A percentile compares a stretch with the other conserved stretches of the same genome.
Conservation (phyloP, 2,888 invertebrate genomes). For the Acanthosepion esculentum region DNA sequence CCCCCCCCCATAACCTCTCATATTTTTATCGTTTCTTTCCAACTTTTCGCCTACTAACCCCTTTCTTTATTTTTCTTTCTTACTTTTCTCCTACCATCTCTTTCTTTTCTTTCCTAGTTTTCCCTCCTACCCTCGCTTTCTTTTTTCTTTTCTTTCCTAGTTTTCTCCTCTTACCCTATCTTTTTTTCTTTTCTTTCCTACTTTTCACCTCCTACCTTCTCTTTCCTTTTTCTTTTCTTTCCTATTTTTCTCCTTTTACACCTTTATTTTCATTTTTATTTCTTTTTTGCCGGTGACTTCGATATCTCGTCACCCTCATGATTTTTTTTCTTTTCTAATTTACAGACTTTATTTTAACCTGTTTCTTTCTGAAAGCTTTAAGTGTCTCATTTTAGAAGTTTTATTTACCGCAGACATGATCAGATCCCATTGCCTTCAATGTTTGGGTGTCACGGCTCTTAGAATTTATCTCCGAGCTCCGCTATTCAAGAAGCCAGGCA, state of each 20-base stretch:
- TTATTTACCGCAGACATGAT: constrained; percentile 33
- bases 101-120: background rate
- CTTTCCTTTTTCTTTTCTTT: background rate
- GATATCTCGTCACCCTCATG: background rate
- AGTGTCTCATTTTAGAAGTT: constrained; percentile 22
- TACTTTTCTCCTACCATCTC: background rate
- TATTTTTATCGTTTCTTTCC: background rate
- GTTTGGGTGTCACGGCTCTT: background rate
- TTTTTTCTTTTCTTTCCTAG: background rate
- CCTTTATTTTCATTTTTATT: background rate
- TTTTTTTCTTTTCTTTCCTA: background rate
- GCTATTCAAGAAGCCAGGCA: background rate
- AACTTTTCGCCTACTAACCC: background rate
- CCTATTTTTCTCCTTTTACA: background rate
- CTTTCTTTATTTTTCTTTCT: background rate
- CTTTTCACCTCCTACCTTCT: background rate
- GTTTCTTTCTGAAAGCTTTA: background rate
- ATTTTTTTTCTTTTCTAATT: background rate
- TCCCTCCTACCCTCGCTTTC: background rate
- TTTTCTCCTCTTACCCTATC: background rate
- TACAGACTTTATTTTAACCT: background rate
- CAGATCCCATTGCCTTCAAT: background rate
- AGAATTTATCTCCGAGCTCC: background rate
- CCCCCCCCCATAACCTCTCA: accelerated
- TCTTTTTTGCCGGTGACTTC: background rate